Evolutionary conservation across 2,797 vertebrate genomes (phyloP).

Genomic region (Microctenopoma lineatum): DNA sequence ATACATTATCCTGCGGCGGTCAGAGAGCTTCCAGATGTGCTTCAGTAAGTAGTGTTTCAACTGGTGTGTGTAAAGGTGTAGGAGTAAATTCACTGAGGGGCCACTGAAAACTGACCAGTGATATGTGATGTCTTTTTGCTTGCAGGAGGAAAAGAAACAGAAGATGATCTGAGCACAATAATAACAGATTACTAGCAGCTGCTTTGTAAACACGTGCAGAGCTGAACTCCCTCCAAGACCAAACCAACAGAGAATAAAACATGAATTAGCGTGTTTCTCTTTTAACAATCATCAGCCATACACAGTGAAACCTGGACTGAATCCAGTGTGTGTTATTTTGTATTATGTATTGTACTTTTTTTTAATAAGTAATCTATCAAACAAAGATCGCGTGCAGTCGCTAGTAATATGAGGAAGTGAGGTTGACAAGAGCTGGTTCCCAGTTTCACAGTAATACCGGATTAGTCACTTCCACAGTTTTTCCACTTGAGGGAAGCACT

Average conservation of each 20-base stretch:
- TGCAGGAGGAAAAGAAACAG: conserved; percentile 42
- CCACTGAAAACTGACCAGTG: background rate
- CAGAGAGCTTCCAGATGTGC: conserved; percentile 51
- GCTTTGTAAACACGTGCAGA: background rate
- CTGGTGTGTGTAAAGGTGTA: background rate
- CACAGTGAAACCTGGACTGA: background rate
- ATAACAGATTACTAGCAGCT: conserved; percentile 35
- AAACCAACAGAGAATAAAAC: background rate
- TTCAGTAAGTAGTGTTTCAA: conserved; percentile 52
- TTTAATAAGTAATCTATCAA: no score
- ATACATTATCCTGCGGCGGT: conserved; percentile 46
- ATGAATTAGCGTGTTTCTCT: background rate
- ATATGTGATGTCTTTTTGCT: conserved; percentile 26
- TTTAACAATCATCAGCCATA: background rate
- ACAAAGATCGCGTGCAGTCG: rapidly evolving
- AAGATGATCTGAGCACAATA: conserved; percentile 60
- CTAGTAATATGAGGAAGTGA: background rate
- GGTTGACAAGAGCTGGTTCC: background rate
- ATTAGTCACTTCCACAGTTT: conserved; percentile 6
- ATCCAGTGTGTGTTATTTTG: no score
- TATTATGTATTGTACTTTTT: no score
- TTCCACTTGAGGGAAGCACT: conserved; percentile 49
- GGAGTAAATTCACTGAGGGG: background rate
- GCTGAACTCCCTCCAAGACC: background rate
- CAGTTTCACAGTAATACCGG: background rate